A percentile compares a stretch with the other conserved stretches of the same genome.
Conservation (phyloP, 2,888 invertebrate species). For the Papilio protenor region DNA sequence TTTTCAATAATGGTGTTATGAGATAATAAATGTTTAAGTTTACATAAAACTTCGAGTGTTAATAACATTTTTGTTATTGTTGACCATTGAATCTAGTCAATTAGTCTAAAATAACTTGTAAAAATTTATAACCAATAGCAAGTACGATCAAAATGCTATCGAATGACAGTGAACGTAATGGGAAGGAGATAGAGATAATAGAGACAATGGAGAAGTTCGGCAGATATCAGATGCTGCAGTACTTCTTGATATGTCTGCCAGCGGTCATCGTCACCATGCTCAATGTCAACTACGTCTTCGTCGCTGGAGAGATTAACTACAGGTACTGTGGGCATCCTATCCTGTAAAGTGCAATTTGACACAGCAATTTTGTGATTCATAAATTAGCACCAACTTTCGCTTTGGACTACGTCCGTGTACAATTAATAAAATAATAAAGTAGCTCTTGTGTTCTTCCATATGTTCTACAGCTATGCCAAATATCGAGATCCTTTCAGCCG, state of each 20-base stretch:
- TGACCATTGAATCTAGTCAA: neutral
- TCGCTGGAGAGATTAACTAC: slow-evolving; percentile 67
- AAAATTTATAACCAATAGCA: neutral
- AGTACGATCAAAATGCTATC: neutral
- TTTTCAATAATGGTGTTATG: no score
- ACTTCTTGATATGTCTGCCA: slow-evolving; percentile 60
- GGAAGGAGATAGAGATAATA: slow-evolving; percentile 35
- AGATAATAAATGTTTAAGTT: no score
- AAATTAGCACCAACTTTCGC: no score
- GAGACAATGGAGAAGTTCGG: slow-evolving; percentile 69
- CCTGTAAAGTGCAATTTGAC: no score
- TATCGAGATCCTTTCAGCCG: no score
- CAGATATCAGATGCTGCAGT: slow-evolving; percentile 71
- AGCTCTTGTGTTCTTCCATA: no score
- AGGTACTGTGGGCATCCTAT: slow-evolving; percentile 56
- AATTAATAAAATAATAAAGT: no score
- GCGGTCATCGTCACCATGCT: slow-evolving; percentile 64
- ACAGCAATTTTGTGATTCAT: no score
- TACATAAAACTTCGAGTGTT: no score
- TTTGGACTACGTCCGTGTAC: no score
- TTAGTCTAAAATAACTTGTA: neutral
- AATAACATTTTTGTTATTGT: no score
- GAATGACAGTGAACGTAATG: neutral
- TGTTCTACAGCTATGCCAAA: no score
- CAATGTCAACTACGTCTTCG: slow-evolving; percentile 71